These are phyloP conservation scores for Astreopora myriophthalma DNA, from an alignment of 64 coral and sea anemone genomes.

Conservation along the genomic window DNA sequence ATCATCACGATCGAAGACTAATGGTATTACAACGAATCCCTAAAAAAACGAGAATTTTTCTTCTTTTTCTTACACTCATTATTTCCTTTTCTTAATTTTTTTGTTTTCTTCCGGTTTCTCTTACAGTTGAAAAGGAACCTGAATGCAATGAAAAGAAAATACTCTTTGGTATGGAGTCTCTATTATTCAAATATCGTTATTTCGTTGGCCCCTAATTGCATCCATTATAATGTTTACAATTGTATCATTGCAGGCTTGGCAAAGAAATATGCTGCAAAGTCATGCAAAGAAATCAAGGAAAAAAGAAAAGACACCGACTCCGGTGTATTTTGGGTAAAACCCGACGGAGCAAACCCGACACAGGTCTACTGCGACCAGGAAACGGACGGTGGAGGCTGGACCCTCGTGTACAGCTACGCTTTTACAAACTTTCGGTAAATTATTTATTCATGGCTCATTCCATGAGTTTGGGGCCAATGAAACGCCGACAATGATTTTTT, in stretches of 20 bases:
- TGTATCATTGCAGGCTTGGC: neutral
- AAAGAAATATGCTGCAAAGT: neutral
- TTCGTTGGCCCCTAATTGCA: neutral
- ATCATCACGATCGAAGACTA: too few species aligned
- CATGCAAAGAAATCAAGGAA: constrained; percentile 41
- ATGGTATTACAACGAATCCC: too few species aligned
- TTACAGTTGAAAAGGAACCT: neutral
- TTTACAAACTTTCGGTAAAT: constrained; percentile 55
- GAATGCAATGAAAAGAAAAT: constrained; percentile 1
- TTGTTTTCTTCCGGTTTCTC: neutral
- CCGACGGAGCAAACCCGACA: neutral
- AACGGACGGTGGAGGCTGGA: constrained; percentile 59
- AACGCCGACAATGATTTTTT: neutral
- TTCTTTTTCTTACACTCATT: neutral
- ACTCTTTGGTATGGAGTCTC: neutral
- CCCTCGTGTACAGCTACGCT: constrained; percentile 55
- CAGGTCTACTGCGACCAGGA: constrained; percentile 51
- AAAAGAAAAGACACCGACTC: neutral
- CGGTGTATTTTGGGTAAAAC: constrained; percentile 55
- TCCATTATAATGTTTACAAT: neutral
- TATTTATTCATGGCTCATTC: neutral
- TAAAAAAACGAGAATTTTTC: too few species aligned
- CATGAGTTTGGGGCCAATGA: neutral
- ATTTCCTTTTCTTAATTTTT: neutral
- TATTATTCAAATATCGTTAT: neutral